phyloP scores from a whole-genome alignment of 2,797 vertebrate species.

The Allobates femoralis region DNA sequence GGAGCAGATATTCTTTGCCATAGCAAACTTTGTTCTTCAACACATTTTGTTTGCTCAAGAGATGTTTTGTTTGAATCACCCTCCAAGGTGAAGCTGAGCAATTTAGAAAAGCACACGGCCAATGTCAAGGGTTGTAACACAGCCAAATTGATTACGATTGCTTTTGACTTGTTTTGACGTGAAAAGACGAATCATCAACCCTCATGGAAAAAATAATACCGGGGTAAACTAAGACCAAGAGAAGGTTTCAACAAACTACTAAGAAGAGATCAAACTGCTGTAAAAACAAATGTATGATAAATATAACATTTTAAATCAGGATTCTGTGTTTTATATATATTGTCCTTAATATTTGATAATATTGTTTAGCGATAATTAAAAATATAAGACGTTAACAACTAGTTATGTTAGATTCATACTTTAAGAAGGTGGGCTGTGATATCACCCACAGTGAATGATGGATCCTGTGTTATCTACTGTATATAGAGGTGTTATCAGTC shows the following conservation, averaged over 20 bases:
- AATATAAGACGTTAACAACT: too few species aligned
- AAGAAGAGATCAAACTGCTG: background rate
- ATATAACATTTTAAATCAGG: too few species aligned
- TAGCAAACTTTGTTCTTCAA: constrained; percentile 41
- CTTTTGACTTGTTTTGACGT: constrained; percentile 25
- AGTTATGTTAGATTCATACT: too few species aligned
- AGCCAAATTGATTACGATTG: constrained; percentile 46
- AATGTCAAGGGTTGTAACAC: background rate
- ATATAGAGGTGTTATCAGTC: too few species aligned
- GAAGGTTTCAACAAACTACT: background rate
- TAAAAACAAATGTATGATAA: too few species aligned
- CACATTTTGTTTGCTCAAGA: constrained; percentile 16
- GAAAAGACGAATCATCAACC: background rate
- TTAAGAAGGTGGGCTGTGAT: too few species aligned
- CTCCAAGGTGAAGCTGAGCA: constrained; percentile 48
- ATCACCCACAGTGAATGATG: too few species aligned
- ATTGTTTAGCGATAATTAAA: too few species aligned
- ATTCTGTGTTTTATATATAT: too few species aligned
- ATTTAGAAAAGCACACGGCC: constrained; percentile 45
- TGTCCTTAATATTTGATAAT: too few species aligned
- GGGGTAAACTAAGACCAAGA: background rate
- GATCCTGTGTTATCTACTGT: too few species aligned
- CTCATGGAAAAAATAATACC: background rate
- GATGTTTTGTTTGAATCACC: constrained; percentile 36
- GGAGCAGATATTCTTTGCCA: constrained; percentile 8